Evolutionary conservation across 2,888 invertebrate genomes (phyloP), one percentile per base, ranked within the genome.

Genomic region (Nudaria mundana): DNA sequence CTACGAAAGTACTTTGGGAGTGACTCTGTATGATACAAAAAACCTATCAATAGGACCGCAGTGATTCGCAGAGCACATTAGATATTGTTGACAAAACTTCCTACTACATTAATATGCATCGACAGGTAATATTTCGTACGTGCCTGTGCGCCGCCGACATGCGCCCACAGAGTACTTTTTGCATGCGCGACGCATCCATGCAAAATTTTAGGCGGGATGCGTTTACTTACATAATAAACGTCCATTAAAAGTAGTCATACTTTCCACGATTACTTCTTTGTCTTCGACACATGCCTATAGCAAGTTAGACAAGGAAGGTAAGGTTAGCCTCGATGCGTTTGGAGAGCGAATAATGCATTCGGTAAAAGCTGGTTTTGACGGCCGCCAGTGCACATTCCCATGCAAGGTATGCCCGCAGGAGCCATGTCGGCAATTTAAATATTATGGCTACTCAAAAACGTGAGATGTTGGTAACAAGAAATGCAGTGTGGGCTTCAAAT

Each of bases 51-150:
- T 85, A 70, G 72, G 51, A 71, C 87, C 87, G 87, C 85, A 49
- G 58, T 11, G 24, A 8, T 75, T 75, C 77, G 71, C 71, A 53
- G 79, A 79, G 81, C 80, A 82, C 86, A 87, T 87, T 88, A 87
- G 83, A 85, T 88, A 88, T 88, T 88, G 83, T 88, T 86, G 75
- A 86, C 87, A 87, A 88, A 86, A 86, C 87, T 88, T 88, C 87
- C 87, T 87, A 71, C 74, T 77, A 61, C 48, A 86, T 88, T 84
- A 83, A 85, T 88, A 88, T 88, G 85, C 87, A 86, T 86, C 85
- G 71, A 57, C 81, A 81, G 83, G 83, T 85, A 84, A 84, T 81
- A 73, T 79, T 66, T 72, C 56, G 78, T 66, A 87, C 86, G 87
- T 87, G 87, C 61, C 45, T 56, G 66, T 66, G 78, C 72, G 77